Conservation (phyloP, 1,140 invertebrate species). For the Paraescarpia echinospica region DNA sequence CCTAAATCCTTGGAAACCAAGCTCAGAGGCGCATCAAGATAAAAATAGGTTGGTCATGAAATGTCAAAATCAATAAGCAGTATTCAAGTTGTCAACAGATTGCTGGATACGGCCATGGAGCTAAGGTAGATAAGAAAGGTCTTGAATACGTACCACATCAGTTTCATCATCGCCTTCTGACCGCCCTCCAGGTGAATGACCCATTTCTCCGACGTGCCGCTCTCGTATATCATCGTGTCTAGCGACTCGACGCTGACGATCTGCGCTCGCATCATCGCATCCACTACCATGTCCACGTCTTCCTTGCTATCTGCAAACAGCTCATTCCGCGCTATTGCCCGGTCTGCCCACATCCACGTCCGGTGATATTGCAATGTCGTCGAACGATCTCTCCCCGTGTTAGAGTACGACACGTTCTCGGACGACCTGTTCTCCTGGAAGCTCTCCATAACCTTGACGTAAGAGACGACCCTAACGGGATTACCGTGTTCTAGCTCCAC, state of each 20-base stretch:
- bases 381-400: neutral
- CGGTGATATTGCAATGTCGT: constrained; percentile 7
- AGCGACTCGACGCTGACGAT: constrained; percentile 28
- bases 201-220: constrained; percentile 33
- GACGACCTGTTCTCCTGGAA: constrained; percentile 14
- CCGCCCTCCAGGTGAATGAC: constrained; percentile 30
- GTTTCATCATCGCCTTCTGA: constrained; percentile 30
- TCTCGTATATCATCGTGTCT: constrained; percentile 21
- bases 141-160: constrained; percentile 29
- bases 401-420: neutral
- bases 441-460: neutral
- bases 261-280: constrained; percentile 20
- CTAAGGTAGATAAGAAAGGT: too few species aligned
- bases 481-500: constrained; percentile 22
- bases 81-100: too few species aligned
- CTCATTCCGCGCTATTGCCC: constrained; percentile 17
- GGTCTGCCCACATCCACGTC: constrained; percentile 26
- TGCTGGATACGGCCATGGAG: too few species aligned
- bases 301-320: constrained; percentile 20
- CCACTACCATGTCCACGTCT: constrained; percentile 14
- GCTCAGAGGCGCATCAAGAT: too few species aligned
- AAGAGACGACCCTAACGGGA: constrained; percentile 20
- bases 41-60: too few species aligned
- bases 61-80: too few species aligned
- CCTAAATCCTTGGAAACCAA: too few species aligned